phyloP scores from a whole-genome alignment of 2,113 vertebrate species.

The Channa argus region DNA sequence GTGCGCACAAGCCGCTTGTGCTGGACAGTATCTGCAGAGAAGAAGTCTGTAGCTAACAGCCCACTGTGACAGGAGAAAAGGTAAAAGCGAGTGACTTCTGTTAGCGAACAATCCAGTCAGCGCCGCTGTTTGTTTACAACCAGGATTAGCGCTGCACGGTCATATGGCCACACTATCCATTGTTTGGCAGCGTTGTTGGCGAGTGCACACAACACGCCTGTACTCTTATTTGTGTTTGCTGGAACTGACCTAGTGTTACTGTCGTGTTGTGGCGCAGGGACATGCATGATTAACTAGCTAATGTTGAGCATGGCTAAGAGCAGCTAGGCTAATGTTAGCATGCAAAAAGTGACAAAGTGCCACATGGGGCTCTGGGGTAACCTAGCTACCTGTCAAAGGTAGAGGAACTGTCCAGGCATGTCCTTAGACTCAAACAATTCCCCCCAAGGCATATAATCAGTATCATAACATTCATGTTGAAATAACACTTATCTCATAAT shows the following conservation, averaged over 20 bases:
- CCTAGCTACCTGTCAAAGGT: slow-evolving; percentile 41
- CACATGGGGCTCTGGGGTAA: slow-evolving; percentile 61
- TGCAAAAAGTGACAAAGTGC: slow-evolving; percentile 18
- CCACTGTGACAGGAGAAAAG: slow-evolving; percentile 66
- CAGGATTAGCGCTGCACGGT: not conserved
- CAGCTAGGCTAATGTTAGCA: slow-evolving; percentile 56
- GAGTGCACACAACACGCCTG: slow-evolving; percentile 34
- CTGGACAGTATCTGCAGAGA: slow-evolving; percentile 58
- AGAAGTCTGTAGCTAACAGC: slow-evolving; percentile 68
- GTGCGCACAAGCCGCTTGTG: slow-evolving; percentile 44
- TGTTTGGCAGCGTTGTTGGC: slow-evolving; percentile 47
- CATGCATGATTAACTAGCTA: slow-evolving; percentile 23
- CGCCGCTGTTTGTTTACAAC: slow-evolving; percentile 51
- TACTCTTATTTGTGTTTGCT: slow-evolving; percentile 2
- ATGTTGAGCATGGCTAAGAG: slow-evolving; percentile 18
- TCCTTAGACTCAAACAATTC: slow-evolving; percentile 5
- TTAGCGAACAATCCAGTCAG: not conserved
- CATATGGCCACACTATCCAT: not conserved
- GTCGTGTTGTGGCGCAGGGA: slow-evolving; percentile 47
- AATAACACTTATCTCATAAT: not conserved
- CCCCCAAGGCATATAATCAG: not conserved
- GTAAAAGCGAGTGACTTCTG: slow-evolving; percentile 54
- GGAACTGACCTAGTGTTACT: slow-evolving; percentile 27
- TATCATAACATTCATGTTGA: not conserved
- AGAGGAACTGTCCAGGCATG: slow-evolving; percentile 44